Percentiles rank a stretch among this genome's conserved stretches.
Evolutionary conservation across 2,888 invertebrate species (phyloP).

Genomic region (Melolontha melolontha): DNA sequence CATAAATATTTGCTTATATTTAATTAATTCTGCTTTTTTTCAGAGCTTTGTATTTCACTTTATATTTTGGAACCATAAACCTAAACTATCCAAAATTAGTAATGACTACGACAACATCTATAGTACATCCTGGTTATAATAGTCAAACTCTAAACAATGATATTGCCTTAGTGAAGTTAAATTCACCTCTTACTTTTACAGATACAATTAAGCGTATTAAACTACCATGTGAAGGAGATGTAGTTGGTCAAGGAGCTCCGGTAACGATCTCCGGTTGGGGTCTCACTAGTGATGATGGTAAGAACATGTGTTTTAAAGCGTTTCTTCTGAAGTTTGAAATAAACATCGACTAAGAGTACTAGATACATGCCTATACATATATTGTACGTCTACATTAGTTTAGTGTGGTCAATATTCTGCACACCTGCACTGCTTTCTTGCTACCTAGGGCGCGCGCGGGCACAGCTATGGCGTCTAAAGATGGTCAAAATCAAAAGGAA

Average conservation of each 20-base stretch:
- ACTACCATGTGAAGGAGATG: slow-evolving; percentile 42
- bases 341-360: no score
- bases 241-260: slow-evolving; percentile 19
- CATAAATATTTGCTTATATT: neutral
- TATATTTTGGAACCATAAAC: no score
- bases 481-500: no score
- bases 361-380: no score
- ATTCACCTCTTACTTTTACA: slow-evolving; percentile 44
- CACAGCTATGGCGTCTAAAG: no score
- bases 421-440: no score
- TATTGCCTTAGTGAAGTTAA: slow-evolving; percentile 48
- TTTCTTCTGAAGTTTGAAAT: no score
- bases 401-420: no score
- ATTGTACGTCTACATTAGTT: no score
- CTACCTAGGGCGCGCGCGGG: no score
- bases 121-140: slow-evolving; percentile 45
- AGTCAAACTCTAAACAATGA: slow-evolving; percentile 46
- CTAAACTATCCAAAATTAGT: neutral
- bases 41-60: no score
- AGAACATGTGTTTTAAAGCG: slow-evolving; percentile 26
- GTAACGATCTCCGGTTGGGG: slow-evolving; percentile 54
- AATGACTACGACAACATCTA: neutral
- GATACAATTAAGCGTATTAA: slow-evolving; percentile 47
- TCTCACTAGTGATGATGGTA: slow-evolving; percentile 49
- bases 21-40: neutral